Conservation (phyloP, 2,888 invertebrate species). For the Eupithecia abbreviata region DNA sequence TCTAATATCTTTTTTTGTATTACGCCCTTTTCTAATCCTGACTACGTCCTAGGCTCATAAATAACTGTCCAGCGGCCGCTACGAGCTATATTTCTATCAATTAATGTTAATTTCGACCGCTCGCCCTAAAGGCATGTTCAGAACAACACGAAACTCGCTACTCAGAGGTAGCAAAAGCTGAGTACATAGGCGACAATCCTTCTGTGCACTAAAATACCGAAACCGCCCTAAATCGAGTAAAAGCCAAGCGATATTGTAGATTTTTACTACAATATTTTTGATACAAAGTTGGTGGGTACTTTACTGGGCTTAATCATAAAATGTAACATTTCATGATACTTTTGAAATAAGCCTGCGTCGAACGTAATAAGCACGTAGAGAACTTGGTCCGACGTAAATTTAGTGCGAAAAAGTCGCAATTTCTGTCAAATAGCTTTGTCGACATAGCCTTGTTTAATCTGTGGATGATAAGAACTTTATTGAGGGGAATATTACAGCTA, state of each 20-base stretch:
- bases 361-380: constrained; percentile 15
- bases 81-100: constrained; percentile 43
- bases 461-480: background rate
- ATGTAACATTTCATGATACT: background rate
- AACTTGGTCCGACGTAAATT: constrained; percentile 14
- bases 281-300: background rate
- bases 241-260: background rate
- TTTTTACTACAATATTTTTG: background rate
- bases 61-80: constrained; percentile 36
- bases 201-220: background rate
- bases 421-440: background rate
- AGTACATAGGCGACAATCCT: background rate
- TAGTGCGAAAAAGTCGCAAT: background rate
- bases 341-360: background rate
- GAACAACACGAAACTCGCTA: background rate
- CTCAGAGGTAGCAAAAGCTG: background rate
- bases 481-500: background rate
- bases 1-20: background rate
- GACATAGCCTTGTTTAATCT: background rate
- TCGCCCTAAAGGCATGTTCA: constrained; percentile 4
- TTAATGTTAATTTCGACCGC: constrained; percentile 41
- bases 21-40: constrained; percentile 18
- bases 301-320: background rate
- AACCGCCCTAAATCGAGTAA: background rate
- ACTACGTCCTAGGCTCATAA: constrained; percentile 37